Conservation (phyloP, 2,113 vertebrate genomes). For the Sminthopsis crassicaudata region DNA sequence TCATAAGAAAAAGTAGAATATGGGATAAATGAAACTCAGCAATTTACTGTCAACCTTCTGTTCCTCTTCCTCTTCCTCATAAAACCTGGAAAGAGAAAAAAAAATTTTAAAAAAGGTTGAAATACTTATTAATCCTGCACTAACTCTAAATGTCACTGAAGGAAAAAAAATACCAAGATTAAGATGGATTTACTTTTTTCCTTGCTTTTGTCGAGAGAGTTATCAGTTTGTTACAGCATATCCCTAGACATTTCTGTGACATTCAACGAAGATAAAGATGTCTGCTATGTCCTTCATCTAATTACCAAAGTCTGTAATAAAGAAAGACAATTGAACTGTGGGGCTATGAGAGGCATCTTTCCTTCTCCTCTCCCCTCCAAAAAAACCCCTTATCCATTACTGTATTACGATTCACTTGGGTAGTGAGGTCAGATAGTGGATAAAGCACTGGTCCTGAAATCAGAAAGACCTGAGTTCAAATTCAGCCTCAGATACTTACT, state of each 20-base stretch:
- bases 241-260: not conserved
- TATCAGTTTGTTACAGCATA: not conserved
- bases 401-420: not conserved
- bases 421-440: not conserved
- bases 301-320: not conserved
- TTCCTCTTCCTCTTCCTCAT: not conserved
- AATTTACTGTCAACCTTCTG: not conserved
- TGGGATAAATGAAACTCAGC: not conserved
- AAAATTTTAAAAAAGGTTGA: not conserved
- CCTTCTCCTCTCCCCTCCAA: not conserved
- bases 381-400: not conserved
- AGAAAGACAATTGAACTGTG: not conserved
- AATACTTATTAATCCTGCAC: constrained; percentile 62
- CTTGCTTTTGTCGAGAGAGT: constrained; percentile 9
- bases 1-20: not conserved
- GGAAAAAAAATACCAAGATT: constrained; percentile 58
- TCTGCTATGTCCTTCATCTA: not conserved
- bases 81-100: not conserved
- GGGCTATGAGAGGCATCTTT: not conserved
- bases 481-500: not conserved
- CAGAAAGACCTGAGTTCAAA: not conserved
- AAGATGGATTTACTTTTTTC: constrained; percentile 42
- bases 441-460: not conserved
- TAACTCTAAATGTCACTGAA: constrained; percentile 80
- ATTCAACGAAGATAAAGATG: not conserved